phyloP scores from a whole-genome alignment of 2,113 vertebrate genomes.

The Lathamus discolor region DNA sequence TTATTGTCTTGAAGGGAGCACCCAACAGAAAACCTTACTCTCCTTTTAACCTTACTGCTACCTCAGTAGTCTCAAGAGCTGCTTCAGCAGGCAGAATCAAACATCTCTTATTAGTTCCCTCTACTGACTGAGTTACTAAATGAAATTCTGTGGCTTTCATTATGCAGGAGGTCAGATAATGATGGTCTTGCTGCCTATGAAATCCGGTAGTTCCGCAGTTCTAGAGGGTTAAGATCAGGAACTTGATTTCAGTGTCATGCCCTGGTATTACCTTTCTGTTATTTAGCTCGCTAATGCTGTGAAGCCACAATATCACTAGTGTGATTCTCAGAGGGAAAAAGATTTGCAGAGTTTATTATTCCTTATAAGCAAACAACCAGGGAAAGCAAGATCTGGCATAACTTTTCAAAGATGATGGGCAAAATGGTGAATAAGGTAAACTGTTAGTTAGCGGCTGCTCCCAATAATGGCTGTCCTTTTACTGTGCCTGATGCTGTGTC shows the following conservation, averaged over 20 bases:
- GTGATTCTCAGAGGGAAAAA: neutral
- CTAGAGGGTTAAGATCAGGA: neutral
- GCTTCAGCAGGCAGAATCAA: conserved; percentile 6
- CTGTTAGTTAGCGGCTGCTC: neutral
- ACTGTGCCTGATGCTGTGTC: neutral
- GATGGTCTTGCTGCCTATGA: neutral
- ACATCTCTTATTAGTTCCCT: neutral
- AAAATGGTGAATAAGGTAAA: neutral
- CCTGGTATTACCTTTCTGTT: neutral
- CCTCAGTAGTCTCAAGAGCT: neutral
- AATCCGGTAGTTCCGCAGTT: neutral
- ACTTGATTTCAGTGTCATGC: neutral
- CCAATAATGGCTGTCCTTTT: neutral
- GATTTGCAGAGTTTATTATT: neutral
- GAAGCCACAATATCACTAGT: neutral
- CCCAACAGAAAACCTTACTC: neutral
- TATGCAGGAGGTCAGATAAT: conserved; percentile 18
- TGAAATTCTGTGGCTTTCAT: neutral
- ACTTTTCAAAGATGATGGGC: neutral
- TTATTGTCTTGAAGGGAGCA: neutral
- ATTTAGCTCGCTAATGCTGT: neutral
- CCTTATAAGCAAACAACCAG: neutral
- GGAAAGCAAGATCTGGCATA: neutral
- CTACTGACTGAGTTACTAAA: neutral
- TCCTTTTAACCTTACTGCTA: neutral